A percentile compares a stretch with the other conserved stretches of the same genome.
Conservation (phyloP, 2,113 vertebrate species). For the Siniperca knerii region DNA sequence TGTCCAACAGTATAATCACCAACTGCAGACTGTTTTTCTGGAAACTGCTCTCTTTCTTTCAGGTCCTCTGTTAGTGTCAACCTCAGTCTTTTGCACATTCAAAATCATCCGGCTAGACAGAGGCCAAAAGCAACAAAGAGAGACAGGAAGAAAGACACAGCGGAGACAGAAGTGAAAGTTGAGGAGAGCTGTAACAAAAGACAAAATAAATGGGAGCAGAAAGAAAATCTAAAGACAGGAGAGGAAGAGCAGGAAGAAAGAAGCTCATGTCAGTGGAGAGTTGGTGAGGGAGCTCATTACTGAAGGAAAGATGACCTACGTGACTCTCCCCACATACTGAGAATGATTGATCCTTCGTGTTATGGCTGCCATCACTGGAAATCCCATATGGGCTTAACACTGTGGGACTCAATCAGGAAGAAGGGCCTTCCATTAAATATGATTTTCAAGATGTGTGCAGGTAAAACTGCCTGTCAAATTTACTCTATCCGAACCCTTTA, state of each 20-base stretch:
- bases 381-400: neutral
- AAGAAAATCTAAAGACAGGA: neutral
- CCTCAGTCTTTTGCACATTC: neutral
- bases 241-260: neutral
- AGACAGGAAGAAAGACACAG: neutral
- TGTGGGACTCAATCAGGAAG: neutral
- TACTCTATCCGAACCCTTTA: neutral
- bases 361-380: neutral
- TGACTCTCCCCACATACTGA: neutral
- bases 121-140: neutral
- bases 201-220: neutral
- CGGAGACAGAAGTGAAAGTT: neutral
- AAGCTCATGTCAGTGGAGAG: neutral
- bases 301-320: conserved; percentile 18
- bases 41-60: neutral
- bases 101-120: neutral
- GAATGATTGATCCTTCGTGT: conserved; percentile 17
- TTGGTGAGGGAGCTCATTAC: conserved; percentile 42
- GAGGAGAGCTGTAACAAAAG: neutral
- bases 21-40: neutral
- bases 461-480: neutral
- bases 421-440: neutral
- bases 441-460: neutral
- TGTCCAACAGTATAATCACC: neutral
- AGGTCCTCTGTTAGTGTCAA: neutral